Evolutionary conservation across 2,888 invertebrate genomes (phyloP).

Genomic region (Melinopterus prodromus): DNA sequence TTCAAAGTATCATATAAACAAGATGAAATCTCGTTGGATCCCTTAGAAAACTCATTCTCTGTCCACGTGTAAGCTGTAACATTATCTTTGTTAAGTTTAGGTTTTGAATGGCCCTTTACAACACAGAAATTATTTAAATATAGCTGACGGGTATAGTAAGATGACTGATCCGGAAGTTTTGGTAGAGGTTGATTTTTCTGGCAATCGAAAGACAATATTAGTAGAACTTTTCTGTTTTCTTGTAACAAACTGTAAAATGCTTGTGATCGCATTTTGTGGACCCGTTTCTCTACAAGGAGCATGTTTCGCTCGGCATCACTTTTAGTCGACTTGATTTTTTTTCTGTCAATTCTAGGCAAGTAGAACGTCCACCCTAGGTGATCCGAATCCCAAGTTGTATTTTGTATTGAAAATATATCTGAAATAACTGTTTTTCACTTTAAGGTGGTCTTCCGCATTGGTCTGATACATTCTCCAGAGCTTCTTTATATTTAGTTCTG

Average conservation of each 20-base stretch:
- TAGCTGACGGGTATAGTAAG: slow-evolving; percentile 52
- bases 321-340: slow-evolving; percentile 26
- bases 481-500: slow-evolving; percentile 4
- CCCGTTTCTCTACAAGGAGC: slow-evolving; percentile 18
- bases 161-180: slow-evolving; percentile 51
- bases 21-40: slow-evolving; percentile 18
- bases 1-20: slow-evolving; percentile 9
- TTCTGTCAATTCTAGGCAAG: slow-evolving; percentile 36
- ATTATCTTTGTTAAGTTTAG: slow-evolving; percentile 33
- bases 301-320: slow-evolving; percentile 20
- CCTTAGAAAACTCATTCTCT: slow-evolving; percentile 23
- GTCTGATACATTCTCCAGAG: slow-evolving; percentile 4
- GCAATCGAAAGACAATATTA: slow-evolving; percentile 49
- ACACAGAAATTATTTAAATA: slow-evolving; percentile 53
- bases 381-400: slow-evolving; percentile 41
- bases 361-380: slow-evolving; percentile 27
- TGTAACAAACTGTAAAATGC: slow-evolving; percentile 11
- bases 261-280: slow-evolving; percentile 32
- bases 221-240: slow-evolving; percentile 26
- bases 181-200: slow-evolving; percentile 52
- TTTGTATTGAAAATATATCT: slow-evolving; percentile 15
- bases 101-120: slow-evolving; percentile 48
- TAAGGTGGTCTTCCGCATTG: slow-evolving; percentile 4
- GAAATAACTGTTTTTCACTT: background rate
- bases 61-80: slow-evolving; percentile 27